Base-by-base conservation (phyloP, 2,113 vertebrate species). In the Antechinus flavipes region DNA sequence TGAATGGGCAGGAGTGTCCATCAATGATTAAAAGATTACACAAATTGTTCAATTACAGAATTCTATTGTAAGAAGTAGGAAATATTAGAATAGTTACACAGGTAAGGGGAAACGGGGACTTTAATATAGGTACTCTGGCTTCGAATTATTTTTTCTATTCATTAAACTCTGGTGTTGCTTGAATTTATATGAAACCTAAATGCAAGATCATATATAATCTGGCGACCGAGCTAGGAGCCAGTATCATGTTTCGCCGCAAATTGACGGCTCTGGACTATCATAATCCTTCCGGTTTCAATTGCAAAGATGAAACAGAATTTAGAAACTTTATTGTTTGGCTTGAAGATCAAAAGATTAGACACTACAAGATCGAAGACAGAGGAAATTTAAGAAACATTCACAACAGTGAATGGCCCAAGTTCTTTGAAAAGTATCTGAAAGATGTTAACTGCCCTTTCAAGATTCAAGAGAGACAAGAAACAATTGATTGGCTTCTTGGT, bases 281-380 rank as follows among this genome's bases (percentile, higher is more conserved):
- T 97, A 99, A 99, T 93, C 99, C 99, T 0, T 52, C 97, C 3
- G 98, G 98, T 46, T 99, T 99, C 97, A 99, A 99, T 97, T 99
- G 99, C 97, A 99, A 98, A 99, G 99, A 99, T 99, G 99, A 99
- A 97, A 99, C 99, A 0, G 99, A 99, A 97, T 99, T 99, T 97
- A 99, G 99, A 98, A 99, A 99, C 96, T 99, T 99, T 96, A 99
- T 99, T 25, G 99, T 99, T 95, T 99, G 99, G 99, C 99, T 99
- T 0, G 99, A 99, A 98, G 99, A 99, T 98, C 99, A 99, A 98
- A 99, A 99, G 97, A 99, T 99, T 95, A 97, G 99, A 93, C 99
- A 99, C 96, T 99, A 99, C 97, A 99, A 99, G 97, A 99, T 99
- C 24, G 99, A 99, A 98, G 99, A 99, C 94, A 95, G 99, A 92